A percentile compares a stretch with the other conserved stretches of the same genome.
Conservation (phyloP, 2,888 invertebrate species). For the Psylliodes chrysocephalus region DNA sequence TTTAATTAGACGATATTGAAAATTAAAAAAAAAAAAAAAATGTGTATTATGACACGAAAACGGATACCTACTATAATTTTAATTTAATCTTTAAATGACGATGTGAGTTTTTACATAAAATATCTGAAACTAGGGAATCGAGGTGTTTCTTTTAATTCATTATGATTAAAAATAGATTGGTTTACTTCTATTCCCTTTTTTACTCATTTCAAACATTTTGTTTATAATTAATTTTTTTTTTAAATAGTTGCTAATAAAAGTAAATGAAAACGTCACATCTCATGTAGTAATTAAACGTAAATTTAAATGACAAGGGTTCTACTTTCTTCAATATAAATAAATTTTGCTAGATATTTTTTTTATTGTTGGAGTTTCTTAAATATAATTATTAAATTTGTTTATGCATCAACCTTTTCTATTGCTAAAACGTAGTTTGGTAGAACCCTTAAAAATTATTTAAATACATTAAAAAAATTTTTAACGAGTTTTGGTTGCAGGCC, state of each 20-base stretch:
- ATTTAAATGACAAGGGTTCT: slow-evolving; percentile 54
- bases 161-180: slow-evolving; percentile 23
- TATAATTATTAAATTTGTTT: slow-evolving; percentile 35
- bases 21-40: slow-evolving; percentile 50
- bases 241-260: slow-evolving; percentile 32
- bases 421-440: slow-evolving; percentile 41
- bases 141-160: slow-evolving; percentile 32
- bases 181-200: slow-evolving; percentile 62
- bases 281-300: slow-evolving; percentile 43
- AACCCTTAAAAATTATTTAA: slow-evolving; percentile 45
- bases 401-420: slow-evolving; percentile 32
- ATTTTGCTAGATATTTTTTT: too few species aligned
- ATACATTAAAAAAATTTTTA: slow-evolving; percentile 33
- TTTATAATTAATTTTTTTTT: slow-evolving; percentile 20
- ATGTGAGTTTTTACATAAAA: slow-evolving; percentile 58
- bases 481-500: slow-evolving; percentile 78
- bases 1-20: slow-evolving; percentile 12
- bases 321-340: slow-evolving; percentile 38
- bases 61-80: slow-evolving; percentile 35
- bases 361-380: slow-evolving; percentile 54
- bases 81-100: slow-evolving; percentile 46
- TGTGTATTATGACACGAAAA: slow-evolving; percentile 63
- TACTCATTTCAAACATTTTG: too few species aligned
- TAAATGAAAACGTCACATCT: slow-evolving; percentile 60
- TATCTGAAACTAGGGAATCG: slow-evolving; percentile 45